These are phyloP conservation scores for Taeniopygia guttata DNA, from an alignment of 2,797 vertebrate genomes.

Conservation along the genomic window DNA sequence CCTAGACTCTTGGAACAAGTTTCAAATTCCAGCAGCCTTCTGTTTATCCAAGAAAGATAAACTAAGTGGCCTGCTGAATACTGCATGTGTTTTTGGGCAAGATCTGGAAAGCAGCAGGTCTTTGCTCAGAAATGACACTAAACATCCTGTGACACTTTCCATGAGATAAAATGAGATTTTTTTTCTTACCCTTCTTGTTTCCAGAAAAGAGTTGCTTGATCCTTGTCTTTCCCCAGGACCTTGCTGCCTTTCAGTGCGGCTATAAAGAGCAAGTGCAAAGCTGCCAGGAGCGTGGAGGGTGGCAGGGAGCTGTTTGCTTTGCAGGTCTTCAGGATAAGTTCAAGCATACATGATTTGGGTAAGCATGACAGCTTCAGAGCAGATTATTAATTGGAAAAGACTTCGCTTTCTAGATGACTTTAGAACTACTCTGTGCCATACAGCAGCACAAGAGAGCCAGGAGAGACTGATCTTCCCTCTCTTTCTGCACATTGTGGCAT, in stretches of 20 bases:
- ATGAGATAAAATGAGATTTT: background rate
- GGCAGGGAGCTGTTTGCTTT: background rate
- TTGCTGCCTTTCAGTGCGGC: background rate
- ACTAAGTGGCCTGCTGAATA: slow-evolving; percentile 24
- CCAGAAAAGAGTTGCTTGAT: background rate
- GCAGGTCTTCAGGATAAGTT: background rate
- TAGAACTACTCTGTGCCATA: background rate
- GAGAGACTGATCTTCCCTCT: background rate
- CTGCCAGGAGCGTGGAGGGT: background rate
- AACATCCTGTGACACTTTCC: slow-evolving; percentile 14
- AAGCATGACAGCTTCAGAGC: background rate
- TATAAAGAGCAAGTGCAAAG: background rate
- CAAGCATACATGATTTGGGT: background rate
- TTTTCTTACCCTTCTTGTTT: background rate
- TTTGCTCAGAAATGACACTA: slow-evolving; percentile 5
- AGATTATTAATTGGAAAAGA: background rate
- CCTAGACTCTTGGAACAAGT: slow-evolving; percentile 53
- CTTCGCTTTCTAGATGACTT: background rate
- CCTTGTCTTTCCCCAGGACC: background rate
- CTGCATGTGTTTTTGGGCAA: background rate
- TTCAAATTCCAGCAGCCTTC: slow-evolving; percentile 58
- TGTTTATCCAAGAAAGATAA: slow-evolving; percentile 63
- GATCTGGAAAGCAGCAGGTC: slow-evolving; percentile 43
- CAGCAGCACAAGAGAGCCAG: background rate
- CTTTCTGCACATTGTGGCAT: background rate